Conservation (phyloP, 30 jellyfish, hydroid and myxozoan species). For the Morbakka virulenta region DNA sequence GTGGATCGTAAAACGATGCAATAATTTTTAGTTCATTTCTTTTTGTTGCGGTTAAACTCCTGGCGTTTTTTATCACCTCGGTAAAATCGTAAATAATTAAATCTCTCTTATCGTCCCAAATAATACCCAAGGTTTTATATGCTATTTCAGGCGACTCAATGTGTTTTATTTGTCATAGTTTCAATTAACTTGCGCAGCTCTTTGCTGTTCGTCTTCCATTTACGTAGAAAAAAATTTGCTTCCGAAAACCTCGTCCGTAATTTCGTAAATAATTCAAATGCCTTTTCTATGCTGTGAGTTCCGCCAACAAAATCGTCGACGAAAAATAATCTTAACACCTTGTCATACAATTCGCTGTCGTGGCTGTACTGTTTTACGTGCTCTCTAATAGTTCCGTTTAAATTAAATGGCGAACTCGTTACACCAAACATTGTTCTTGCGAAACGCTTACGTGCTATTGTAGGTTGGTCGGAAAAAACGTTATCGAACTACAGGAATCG, state of each 20-base stretch:
- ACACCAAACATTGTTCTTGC: background rate
- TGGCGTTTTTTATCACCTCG: background rate
- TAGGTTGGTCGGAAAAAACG: conserved; percentile 2
- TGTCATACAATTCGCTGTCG: background rate
- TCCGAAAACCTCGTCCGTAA: background rate
- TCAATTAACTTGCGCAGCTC: background rate
- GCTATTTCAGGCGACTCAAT: background rate
- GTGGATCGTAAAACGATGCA: conserved; percentile 24
- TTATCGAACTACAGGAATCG: conserved; percentile 13
- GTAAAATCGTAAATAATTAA: background rate
- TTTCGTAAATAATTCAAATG: background rate
- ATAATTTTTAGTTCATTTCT: background rate
- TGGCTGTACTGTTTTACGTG: background rate
- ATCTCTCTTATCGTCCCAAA: background rate
- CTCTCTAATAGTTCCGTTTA: background rate
- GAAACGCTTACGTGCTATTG: background rate
- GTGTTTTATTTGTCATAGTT: background rate
- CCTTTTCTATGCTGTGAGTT: background rate
- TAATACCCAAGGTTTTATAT: background rate
- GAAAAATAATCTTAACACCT: background rate
- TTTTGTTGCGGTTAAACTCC: conserved; percentile 1
- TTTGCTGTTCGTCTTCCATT: background rate
- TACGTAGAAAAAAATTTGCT: too few relatives aligned
- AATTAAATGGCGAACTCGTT: background rate
- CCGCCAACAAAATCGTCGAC: conserved; percentile 18